A percentile compares a stretch with the other conserved stretches of the same genome.
These are phyloP conservation scores for Sciurus carolinensis DNA, from an alignment of 2,797 vertebrate species.

Conservation along the genomic window DNA sequence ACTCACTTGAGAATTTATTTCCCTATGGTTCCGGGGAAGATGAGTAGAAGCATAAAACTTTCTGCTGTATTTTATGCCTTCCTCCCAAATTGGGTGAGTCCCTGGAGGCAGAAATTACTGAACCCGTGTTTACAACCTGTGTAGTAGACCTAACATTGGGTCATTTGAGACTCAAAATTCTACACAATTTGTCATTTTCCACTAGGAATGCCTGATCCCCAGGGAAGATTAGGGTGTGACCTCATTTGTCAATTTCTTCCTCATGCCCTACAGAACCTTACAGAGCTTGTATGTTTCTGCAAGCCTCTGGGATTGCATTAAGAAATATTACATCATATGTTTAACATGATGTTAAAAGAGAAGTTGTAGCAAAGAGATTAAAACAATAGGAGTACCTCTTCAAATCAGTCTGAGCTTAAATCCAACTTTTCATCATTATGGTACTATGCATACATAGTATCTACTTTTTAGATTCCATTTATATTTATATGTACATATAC, in stretches of 20 bases:
- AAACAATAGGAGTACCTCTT: not conserved
- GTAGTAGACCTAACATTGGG: not conserved
- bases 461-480: not conserved
- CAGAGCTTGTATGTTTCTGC: not conserved
- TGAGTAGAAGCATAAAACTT: constrained; percentile 2
- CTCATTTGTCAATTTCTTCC: not conserved
- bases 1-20: not conserved
- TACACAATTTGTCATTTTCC: not conserved
- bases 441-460: not conserved
- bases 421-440: not conserved
- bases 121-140: not conserved
- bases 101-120: constrained; percentile 10
- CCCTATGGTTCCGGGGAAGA: not conserved
- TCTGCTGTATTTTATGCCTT: not conserved
- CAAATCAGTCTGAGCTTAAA: not conserved
- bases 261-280: not conserved
- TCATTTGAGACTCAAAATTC: not conserved
- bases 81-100: not conserved
- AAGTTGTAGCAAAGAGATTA: not conserved
- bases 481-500: not conserved
- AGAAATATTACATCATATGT: not conserved
- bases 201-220: not conserved
- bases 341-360: not conserved
- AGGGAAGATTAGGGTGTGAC: not conserved
- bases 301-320: no score